Conservation (phyloP, 2,888 invertebrate genomes). For the Xanthorhoe designata region DNA sequence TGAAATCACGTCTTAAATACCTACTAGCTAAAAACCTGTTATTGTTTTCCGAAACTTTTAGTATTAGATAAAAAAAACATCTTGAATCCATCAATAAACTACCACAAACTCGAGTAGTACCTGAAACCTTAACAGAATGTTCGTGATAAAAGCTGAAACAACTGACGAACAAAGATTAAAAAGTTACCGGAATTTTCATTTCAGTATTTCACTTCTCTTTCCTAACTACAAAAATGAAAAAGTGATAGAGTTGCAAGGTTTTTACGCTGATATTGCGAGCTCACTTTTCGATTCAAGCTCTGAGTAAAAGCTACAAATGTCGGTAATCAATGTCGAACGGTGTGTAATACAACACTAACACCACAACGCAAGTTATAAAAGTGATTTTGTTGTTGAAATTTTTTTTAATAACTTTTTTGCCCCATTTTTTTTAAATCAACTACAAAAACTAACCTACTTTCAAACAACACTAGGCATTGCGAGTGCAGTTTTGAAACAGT, state of each 20-base stretch:
- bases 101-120: background rate
- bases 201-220: constrained; percentile 10
- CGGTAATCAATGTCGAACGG: constrained; percentile 39
- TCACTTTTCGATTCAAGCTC: constrained; percentile 24
- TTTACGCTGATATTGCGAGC: constrained; percentile 16
- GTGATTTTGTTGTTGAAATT: constrained; percentile 20
- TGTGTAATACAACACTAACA: constrained; percentile 16
- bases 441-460: constrained; percentile 14
- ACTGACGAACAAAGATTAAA: constrained; percentile 35
- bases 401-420: constrained; percentile 8
- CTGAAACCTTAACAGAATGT: constrained; percentile 8
- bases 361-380: constrained; percentile 27
- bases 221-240: constrained; percentile 9
- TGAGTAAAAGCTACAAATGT: constrained; percentile 29
- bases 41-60: background rate
- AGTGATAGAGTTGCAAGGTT: constrained; percentile 13
- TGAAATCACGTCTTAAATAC: constrained; percentile 4
- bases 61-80: background rate
- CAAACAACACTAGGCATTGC: constrained; percentile 1
- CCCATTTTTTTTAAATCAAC: constrained; percentile 9
- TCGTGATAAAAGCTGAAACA: constrained; percentile 43
- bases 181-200: constrained; percentile 12
- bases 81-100: background rate
- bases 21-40: background rate
- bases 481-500: background rate